Evolutionary conservation across 2,113 vertebrate genomes (phyloP).

Genomic region (Podarcis cretensis): DNA sequence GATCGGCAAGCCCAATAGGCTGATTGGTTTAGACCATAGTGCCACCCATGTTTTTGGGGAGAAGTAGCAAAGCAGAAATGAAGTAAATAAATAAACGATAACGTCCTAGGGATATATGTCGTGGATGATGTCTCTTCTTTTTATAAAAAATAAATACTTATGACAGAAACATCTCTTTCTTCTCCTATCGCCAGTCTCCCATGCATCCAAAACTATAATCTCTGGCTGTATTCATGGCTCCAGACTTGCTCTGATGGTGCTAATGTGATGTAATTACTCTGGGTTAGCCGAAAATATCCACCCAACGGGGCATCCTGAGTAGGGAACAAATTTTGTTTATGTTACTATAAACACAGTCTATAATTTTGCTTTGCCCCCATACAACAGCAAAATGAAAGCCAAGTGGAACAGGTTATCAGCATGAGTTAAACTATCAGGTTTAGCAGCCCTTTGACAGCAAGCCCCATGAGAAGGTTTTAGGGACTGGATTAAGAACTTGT

Average conservation of each 20-base stretch:
- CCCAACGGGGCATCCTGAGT: not conserved
- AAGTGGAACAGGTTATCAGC: conserved; percentile 6
- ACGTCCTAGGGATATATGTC: not conserved
- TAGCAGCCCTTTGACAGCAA: conserved; percentile 24
- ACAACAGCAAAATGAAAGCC: conserved; percentile 2
- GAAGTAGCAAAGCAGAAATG: not conserved
- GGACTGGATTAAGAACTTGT: fast-evolving
- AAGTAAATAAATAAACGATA: not conserved
- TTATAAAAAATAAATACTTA: conserved; percentile 11
- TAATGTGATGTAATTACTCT: not conserved
- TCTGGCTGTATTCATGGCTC: not conserved
- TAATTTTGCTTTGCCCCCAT: conserved; percentile 16
- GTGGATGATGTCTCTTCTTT: not conserved
- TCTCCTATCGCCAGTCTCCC: conserved; percentile 44
- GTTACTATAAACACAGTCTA: not conserved
- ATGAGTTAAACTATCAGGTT: conserved; percentile 5
- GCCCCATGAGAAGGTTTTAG: conserved; percentile 3
- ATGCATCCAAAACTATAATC: not conserved
- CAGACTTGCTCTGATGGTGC: not conserved
- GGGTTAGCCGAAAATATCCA: not conserved
- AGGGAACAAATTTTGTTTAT: not conserved
- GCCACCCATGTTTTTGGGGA: not conserved
- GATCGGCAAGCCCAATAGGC: no score
- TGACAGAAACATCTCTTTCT: conserved; percentile 5
- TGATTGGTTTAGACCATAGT: no score